Percentiles rank a stretch among this genome's conserved stretches.
These are phyloP conservation scores for Drosophila rellima DNA, from an alignment of 2,888 invertebrate genomes.

Conservation along the genomic window DNA sequence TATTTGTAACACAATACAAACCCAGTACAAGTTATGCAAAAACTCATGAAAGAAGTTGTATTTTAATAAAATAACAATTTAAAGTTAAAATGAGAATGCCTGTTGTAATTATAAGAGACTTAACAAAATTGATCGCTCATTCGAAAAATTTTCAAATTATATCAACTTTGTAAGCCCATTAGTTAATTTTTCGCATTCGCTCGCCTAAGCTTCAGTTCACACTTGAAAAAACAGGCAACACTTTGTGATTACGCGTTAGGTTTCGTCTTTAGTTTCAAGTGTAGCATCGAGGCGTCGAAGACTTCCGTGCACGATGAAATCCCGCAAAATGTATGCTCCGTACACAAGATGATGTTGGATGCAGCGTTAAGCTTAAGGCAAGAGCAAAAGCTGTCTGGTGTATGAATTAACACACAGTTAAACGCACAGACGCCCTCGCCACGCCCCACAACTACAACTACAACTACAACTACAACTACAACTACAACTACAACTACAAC, in stretches of 20 bases:
- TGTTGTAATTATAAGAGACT: constrained; percentile 1
- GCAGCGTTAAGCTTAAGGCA: constrained; percentile 18
- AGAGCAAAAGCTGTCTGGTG: constrained; percentile 62
- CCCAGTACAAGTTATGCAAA: not conserved
- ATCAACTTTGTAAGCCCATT: constrained; percentile 38
- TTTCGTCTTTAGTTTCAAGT: constrained; percentile 24
- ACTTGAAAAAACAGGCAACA: constrained; percentile 56
- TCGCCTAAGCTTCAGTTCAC: constrained; percentile 39
- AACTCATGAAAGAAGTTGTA: not conserved
- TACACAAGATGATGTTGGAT: constrained; percentile 28
- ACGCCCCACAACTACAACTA: not conserved
- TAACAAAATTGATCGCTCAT: constrained; percentile 16
- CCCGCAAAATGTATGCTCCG: constrained; percentile 21
- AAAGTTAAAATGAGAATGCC: not conserved
- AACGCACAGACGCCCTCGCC: constrained; percentile 52
- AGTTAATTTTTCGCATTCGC: constrained; percentile 22
- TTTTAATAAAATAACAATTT: not conserved
- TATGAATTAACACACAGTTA: constrained; percentile 75
- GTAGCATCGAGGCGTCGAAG: constrained; percentile 22
- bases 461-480: not conserved
- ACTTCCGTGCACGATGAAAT: constrained; percentile 14
- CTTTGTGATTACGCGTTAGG: constrained; percentile 41
- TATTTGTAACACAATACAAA: not conserved
- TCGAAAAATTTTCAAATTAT: constrained; percentile 13
- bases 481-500: not conserved